Percentiles rank a stretch among this genome's conserved stretches.
Evolutionary conservation across 2,797 vertebrate species (phyloP).

Genomic region (Thalassophryne amazonica): DNA sequence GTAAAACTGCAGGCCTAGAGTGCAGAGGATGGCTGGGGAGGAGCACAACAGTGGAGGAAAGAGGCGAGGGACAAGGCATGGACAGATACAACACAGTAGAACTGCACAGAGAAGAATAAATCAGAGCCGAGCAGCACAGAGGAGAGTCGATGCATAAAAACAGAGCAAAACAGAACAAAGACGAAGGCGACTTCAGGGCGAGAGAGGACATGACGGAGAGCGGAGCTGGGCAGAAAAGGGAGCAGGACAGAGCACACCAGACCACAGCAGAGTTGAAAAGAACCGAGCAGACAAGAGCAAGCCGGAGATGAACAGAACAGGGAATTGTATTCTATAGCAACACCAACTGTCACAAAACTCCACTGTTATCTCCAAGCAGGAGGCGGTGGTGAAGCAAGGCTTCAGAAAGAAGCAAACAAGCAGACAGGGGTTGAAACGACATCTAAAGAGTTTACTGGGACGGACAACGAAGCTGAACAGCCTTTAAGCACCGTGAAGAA

Average conservation of each 20-base stretch:
- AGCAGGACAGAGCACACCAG: conserved; percentile 1
- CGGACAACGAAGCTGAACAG: conserved; percentile 31
- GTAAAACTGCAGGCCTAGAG: conserved; percentile 55
- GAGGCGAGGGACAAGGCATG: background rate
- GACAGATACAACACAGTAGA: conserved; percentile 2
- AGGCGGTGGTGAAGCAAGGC: conserved; percentile 29
- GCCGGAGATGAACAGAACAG: conserved; percentile 14
- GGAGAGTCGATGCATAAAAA: conserved; percentile 17
- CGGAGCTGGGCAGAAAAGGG: background rate
- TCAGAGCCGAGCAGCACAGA: conserved; percentile 16
- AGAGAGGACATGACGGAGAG: conserved; percentile 10
- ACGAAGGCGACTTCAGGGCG: conserved; percentile 10
- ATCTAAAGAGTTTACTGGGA: conserved; percentile 39
- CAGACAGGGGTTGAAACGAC: conserved; percentile 36
- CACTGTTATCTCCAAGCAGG: conserved; percentile 28
- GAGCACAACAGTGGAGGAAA: conserved; percentile 13
- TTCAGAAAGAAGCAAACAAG: conserved; percentile 15
- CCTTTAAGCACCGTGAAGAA: conserved; percentile 11
- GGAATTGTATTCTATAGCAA: conserved; percentile 30
- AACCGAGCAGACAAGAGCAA: conserved; percentile 17
- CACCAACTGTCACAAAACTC: conserved; percentile 29
- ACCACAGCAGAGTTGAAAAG: conserved; percentile 9
- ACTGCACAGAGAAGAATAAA: conserved; percentile 11
- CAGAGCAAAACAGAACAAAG: conserved; percentile 26
- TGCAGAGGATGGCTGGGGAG: conserved; percentile 20